Evolutionary conservation across 2,797 vertebrate genomes (phyloP).

Genomic region (Coilia nasus): DNA sequence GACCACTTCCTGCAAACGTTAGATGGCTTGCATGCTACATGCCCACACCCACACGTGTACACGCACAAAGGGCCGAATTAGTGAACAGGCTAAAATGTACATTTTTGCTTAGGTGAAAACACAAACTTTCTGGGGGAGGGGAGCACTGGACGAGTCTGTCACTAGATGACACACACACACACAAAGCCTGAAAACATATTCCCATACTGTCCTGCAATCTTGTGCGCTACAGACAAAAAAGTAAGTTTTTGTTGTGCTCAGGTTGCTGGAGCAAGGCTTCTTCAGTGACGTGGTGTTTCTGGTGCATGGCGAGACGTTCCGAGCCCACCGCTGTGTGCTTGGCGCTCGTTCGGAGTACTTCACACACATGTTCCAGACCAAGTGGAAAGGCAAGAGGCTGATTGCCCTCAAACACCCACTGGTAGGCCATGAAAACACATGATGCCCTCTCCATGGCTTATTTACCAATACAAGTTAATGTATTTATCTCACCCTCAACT

Average conservation of each 20-base stretch:
- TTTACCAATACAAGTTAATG: background rate
- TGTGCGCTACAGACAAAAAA: too few relatives aligned
- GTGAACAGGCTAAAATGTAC: too few relatives aligned
- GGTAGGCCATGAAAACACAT: conserved; percentile 71
- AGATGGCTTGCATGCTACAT: conserved; percentile 49
- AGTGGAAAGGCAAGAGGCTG: conserved; percentile 89
- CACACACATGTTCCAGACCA: conserved; percentile 91
- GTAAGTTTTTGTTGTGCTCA: conserved; percentile 55
- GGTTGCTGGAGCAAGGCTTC: conserved; percentile 90
- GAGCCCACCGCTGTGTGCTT: conserved; percentile 89
- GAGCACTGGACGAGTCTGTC: too few relatives aligned
- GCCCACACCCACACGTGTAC: background rate
- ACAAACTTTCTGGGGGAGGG: too few relatives aligned
- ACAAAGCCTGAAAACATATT: background rate
- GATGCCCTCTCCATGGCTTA: background rate
- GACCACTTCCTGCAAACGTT: conserved; percentile 92
- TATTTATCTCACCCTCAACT: background rate
- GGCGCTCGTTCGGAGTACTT: conserved; percentile 91
- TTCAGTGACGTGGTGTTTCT: conserved; percentile 89
- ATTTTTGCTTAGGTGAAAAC: too few relatives aligned
- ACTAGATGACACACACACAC: background rate
- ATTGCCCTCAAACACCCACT: conserved; percentile 92
- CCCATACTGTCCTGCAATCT: background rate
- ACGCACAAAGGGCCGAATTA: background rate
- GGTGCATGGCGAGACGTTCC: conserved; percentile 90